A percentile compares a stretch with the other conserved stretches of the same genome.
phyloP scores from a whole-genome alignment of 2,888 invertebrate genomes.

The Xestia ashworthii region DNA sequence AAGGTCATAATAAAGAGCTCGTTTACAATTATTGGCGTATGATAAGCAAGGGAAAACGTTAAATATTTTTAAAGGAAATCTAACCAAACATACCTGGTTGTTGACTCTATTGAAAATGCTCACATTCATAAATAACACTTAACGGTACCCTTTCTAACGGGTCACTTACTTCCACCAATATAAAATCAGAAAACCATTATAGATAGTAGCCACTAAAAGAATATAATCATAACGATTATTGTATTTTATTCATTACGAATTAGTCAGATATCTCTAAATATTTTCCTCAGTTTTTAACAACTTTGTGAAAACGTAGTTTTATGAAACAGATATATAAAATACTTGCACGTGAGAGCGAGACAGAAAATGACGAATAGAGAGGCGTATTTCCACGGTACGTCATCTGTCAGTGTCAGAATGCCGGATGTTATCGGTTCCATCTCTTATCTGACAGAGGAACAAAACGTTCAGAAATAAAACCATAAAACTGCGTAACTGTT shows the following conservation, averaged over 20 bases:
- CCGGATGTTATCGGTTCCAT: background rate
- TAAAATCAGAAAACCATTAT: slow-evolving; percentile 50
- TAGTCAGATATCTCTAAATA: slow-evolving; percentile 14
- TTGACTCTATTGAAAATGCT: slow-evolving; percentile 95
- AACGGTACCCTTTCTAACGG: slow-evolving; percentile 79
- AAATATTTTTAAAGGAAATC: background rate
- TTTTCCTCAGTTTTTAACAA: slow-evolving; percentile 36
- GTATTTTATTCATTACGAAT: slow-evolving; percentile 4
- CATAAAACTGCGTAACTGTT: no score
- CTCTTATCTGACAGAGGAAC: background rate
- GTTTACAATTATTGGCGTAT: background rate
- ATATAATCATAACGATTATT: background rate
- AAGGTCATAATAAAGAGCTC: background rate
- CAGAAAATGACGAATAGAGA: background rate
- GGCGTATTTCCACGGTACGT: slow-evolving; percentile 31
- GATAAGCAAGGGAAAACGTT: background rate
- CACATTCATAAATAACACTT: slow-evolving; percentile 93
- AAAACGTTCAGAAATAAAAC: no score
- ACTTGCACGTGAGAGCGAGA: slow-evolving; percentile 21
- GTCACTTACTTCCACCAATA: slow-evolving; percentile 58
- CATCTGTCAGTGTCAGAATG: slow-evolving; percentile 44
- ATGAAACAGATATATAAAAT: slow-evolving; percentile 28
- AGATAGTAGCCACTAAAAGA: background rate
- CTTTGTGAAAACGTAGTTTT: slow-evolving; percentile 7
- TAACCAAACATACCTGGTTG: slow-evolving; percentile 91